These are phyloP conservation scores for Rhinichthys klamathensis DNA, from an alignment of 2,113 vertebrate species.

Conservation along the genomic window DNA sequence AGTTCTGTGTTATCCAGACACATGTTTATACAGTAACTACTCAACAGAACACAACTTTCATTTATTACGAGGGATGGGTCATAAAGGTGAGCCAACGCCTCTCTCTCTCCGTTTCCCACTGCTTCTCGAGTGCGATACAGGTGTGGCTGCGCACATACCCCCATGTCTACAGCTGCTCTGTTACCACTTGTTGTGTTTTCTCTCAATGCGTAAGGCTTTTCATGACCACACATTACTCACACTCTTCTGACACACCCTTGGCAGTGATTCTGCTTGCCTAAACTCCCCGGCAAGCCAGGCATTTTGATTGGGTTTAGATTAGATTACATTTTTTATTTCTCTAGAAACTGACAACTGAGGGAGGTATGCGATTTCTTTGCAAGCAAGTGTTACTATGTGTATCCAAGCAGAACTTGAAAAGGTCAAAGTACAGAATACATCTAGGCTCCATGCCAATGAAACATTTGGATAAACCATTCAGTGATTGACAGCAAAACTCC, in stretches of 20 bases:
- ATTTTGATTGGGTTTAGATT: background rate
- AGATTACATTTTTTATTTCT: background rate
- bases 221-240: background rate
- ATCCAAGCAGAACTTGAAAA: background rate
- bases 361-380: background rate
- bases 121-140: background rate
- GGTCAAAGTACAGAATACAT: background rate
- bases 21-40: background rate
- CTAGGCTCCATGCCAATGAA: background rate
- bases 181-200: constrained; percentile 9
- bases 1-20: background rate
- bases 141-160: constrained; percentile 16
- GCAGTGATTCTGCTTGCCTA: background rate
- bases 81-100: background rate
- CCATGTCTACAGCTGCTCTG: constrained; percentile 3
- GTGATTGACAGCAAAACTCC: constrained; percentile 1
- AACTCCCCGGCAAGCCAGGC: background rate
- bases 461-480: background rate
- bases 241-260: background rate
- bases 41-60: background rate
- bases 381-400: background rate
- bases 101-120: background rate
- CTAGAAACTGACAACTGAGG: background rate
- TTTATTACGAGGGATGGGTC: background rate
- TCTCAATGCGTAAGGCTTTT: background rate